Evolutionary conservation across 2,113 vertebrate species (phyloP).

Genomic region (Mobula birostris): DNA sequence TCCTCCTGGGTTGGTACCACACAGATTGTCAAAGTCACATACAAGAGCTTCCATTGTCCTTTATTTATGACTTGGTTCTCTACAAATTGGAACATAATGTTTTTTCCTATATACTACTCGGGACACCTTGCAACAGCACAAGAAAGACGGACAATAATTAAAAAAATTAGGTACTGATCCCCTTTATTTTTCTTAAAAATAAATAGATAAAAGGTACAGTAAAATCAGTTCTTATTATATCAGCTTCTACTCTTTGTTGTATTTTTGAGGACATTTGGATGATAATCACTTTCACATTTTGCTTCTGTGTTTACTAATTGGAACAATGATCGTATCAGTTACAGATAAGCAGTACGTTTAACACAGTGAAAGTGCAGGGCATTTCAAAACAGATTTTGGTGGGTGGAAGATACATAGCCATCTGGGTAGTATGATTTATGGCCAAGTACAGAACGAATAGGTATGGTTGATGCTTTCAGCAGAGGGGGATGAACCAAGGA

Average conservation of each 20-base stretch:
- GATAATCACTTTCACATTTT: background rate
- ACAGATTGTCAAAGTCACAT: constrained; percentile 91
- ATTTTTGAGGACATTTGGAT: background rate
- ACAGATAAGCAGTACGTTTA: background rate
- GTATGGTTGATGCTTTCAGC: background rate
- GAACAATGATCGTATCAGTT: background rate
- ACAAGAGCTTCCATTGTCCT: constrained; percentile 94
- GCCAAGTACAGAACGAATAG: background rate
- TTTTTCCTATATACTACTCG: constrained; percentile 96
- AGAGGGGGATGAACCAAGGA: background rate
- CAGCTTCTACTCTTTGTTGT: background rate
- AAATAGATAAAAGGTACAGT: background rate
- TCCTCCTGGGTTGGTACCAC: constrained; percentile 97
- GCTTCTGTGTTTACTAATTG: background rate
- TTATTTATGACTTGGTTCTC: constrained; percentile 99
- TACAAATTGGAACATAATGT: constrained; percentile 98
- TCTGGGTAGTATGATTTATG: background rate
- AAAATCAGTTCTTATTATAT: background rate
- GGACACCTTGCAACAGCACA: constrained; percentile 78
- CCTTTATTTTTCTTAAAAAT: background rate
- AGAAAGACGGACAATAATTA: constrained; percentile 89
- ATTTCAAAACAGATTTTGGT: background rate
- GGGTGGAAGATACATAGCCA: background rate
- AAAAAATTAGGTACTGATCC: constrained; percentile 82
- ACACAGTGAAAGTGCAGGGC: background rate